Evolutionary conservation across 2,797 vertebrate species (phyloP), one percentile per base, ranked within the genome.

Genomic region (Cuniculus paca): DNA sequence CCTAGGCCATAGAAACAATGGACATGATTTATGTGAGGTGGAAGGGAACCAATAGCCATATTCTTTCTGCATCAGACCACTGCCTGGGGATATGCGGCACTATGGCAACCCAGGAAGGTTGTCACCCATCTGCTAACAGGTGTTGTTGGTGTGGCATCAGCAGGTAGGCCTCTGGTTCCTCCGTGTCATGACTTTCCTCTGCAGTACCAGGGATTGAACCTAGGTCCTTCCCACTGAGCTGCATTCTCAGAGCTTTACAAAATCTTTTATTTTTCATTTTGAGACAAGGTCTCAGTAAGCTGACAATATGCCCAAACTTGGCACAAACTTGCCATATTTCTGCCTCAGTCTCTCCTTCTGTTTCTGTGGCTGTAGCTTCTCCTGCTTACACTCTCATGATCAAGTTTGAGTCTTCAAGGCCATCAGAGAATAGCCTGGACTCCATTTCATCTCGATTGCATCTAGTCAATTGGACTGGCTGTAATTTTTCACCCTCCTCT

Each of bases 61-160:
- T 50, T 75, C 52, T 87, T 78, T 78, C 17, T 85, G 12, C 6
- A 31, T 77, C n/a, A 36, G 39, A 58, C 61, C 22, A 60, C 39
- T 10, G 5, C 13, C 11, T n/a, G 65, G 88, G 24, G 61, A 9
- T 28, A 39, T 6, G 7, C 54, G 31, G 39, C 5, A 11, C 31
- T 36, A 45, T 45, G 88, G 22, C 50, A 4, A 0, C 22, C 13
- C 20, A 31, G 1, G 6, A 26, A 42, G 22, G 4, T 10, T 52
- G n/a, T 31, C 36, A 50, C 28, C 3, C 42, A 31, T 34, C n/a
- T 28, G 22, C 19, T 28, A 45, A 58, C 9, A 28, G 34, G 11
- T 7, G 9, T 63, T 93, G 45, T 45, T 92, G 95, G 90, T 83
- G 90, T 6, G 89, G 65, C 50, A 72, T 39, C 60, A n/a, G 81